Conservation (phyloP, 2,888 invertebrate species). For the Cryptophagus acutangulus region DNA sequence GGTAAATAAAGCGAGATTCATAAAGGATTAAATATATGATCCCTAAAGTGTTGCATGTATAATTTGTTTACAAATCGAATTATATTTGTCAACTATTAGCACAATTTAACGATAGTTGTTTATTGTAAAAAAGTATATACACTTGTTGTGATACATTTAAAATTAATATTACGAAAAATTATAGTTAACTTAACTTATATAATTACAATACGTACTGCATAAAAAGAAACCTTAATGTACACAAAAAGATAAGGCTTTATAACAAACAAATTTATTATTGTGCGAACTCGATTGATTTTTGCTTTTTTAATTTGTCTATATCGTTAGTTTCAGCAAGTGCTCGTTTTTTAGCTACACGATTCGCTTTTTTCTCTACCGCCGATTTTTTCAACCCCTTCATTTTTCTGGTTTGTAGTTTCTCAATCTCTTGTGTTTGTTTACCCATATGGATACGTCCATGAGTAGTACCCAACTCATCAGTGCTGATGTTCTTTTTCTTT, state of each 20-base stretch:
- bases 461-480: conserved; percentile 82
- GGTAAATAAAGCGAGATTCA: too few relatives aligned
- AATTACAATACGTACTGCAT: neutral
- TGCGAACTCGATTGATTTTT: too few relatives aligned
- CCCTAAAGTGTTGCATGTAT: too few relatives aligned
- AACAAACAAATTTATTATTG: neutral
- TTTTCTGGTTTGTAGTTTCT: conserved; percentile 81
- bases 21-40: too few relatives aligned
- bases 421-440: conserved; percentile 79
- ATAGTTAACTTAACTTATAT: too few relatives aligned
- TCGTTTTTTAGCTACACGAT: conserved; percentile 42
- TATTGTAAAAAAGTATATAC: too few relatives aligned
- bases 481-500: conserved; percentile 86
- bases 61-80: conserved; percentile 3
- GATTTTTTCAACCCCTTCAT: conserved; percentile 83
- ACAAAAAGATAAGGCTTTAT: conserved; percentile 3
- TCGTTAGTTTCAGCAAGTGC: conserved; percentile 22
- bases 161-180: neutral
- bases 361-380: conserved; percentile 60
- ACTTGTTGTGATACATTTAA: neutral
- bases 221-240: neutral
- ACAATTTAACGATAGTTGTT: too few relatives aligned
- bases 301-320: conserved; percentile 14
- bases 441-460: conserved; percentile 91
- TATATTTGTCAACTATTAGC: too few relatives aligned